Conservation (phyloP, 1,140 invertebrate genomes). For the Dendroctonus ponderosae region DNA sequence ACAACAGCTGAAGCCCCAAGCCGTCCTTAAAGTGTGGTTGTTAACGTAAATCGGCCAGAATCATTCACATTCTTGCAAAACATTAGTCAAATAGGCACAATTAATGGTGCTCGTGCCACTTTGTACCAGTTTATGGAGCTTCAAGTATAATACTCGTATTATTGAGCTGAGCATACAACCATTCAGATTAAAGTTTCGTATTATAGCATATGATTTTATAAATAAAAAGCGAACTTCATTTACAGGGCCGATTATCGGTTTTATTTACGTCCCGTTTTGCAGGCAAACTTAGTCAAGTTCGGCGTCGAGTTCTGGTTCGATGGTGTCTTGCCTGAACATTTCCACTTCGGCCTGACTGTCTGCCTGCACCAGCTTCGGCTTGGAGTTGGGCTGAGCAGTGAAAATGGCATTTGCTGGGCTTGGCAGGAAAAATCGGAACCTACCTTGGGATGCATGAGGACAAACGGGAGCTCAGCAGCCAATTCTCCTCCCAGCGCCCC, state of each 20-base stretch:
- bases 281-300: conserved; percentile 31
- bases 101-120: background rate
- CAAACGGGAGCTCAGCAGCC: conserved; percentile 93
- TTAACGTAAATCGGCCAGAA: too few species aligned
- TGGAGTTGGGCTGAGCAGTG: conserved; percentile 54
- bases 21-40: too few species aligned
- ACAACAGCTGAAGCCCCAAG: too few species aligned
- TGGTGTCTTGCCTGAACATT: conserved; percentile 62
- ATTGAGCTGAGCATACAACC: conserved; percentile 20
- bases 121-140: conserved; percentile 17
- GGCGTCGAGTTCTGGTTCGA: conserved; percentile 53
- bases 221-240: conserved; percentile 7
- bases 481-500: conserved; percentile 93
- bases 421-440: conserved; percentile 2
- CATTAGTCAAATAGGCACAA: too few species aligned
- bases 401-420: conserved; percentile 1
- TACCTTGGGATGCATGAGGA: conserved; percentile 93
- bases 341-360: conserved; percentile 66
- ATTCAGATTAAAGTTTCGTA: conserved; percentile 18
- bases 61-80: too few species aligned
- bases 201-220: conserved; percentile 24
- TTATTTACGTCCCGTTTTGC: conserved; percentile 12
- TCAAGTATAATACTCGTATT: conserved; percentile 29
- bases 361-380: conserved; percentile 57
- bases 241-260: background rate